phyloP scores from a whole-genome alignment of 2,797 vertebrate genomes.

The Protonibea diacanthus region DNA sequence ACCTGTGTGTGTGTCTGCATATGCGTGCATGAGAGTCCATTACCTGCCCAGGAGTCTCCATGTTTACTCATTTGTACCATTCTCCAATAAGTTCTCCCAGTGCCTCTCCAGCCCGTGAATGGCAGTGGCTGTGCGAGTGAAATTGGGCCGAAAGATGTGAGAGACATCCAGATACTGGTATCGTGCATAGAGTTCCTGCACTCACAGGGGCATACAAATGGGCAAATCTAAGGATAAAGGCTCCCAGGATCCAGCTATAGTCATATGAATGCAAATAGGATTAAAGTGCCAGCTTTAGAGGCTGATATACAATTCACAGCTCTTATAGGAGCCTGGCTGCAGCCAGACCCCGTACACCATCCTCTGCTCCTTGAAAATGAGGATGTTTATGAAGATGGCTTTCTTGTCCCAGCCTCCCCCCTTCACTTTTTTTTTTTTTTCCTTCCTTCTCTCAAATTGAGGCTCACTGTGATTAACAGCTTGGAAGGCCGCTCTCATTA shows the following conservation, averaged over 20 bases:
- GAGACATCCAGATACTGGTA: constrained; percentile 92
- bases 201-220: constrained; percentile 92
- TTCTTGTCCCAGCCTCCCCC: constrained; percentile 30
- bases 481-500: constrained; percentile 68
- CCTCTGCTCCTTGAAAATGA: constrained; percentile 67
- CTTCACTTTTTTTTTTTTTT: not conserved
- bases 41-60: constrained; percentile 85
- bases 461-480: constrained; percentile 70
- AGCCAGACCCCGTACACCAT: constrained; percentile 57
- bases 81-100: constrained; percentile 88
- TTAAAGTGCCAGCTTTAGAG: constrained; percentile 92
- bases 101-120: constrained; percentile 87
- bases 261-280: constrained; percentile 98
- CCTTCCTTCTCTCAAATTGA: constrained; percentile 31
- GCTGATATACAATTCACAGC: constrained; percentile 92
- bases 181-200: constrained; percentile 88
- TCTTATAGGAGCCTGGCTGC: constrained; percentile 82
- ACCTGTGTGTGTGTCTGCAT: constrained; percentile 43
- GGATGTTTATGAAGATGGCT: constrained; percentile 77
- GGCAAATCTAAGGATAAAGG: constrained; percentile 92
- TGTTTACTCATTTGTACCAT: constrained; percentile 93
- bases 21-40: constrained; percentile 75
- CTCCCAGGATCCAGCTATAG: constrained; percentile 86
- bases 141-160: constrained; percentile 91
- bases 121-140: constrained; percentile 86